A percentile compares a stretch with the other conserved stretches of the same genome.
These are phyloP conservation scores for Limnephilus lunatus DNA, from an alignment of 2,888 invertebrate species.

Conservation along the genomic window DNA sequence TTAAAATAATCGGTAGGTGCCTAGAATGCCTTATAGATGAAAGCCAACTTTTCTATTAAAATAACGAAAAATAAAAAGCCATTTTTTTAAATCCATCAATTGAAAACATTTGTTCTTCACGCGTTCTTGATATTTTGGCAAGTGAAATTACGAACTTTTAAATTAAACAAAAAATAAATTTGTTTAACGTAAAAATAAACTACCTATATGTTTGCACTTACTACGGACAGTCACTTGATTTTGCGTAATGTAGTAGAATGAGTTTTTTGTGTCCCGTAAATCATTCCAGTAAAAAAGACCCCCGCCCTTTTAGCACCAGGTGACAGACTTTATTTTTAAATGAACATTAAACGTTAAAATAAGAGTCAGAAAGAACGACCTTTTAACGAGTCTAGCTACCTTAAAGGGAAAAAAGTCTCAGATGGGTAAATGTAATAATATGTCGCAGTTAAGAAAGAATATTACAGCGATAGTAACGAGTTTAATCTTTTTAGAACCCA, in stretches of 20 bases:
- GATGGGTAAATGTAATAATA: neutral
- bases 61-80: no score
- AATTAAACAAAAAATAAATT: no score
- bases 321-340: neutral
- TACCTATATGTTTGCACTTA: neutral
- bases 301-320: neutral
- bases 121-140: no score
- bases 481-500: slow-evolving; percentile 14
- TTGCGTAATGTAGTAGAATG: neutral
- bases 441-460: neutral
- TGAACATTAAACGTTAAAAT: neutral
- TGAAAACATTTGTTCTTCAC: no score
- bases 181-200: neutral
- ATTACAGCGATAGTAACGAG: neutral
- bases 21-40: no score
- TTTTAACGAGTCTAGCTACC: neutral
- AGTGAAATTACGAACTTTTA: no score
- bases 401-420: neutral
- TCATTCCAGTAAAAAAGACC: neutral
- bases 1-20: no score
- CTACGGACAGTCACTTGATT: neutral
- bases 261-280: neutral
- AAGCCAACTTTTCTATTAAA: no score
- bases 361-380: neutral
- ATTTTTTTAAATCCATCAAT: no score